These are phyloP conservation scores for Amblyopsis hoosieri DNA, from an alignment of 2,797 vertebrate genomes.

Conservation along the genomic window DNA sequence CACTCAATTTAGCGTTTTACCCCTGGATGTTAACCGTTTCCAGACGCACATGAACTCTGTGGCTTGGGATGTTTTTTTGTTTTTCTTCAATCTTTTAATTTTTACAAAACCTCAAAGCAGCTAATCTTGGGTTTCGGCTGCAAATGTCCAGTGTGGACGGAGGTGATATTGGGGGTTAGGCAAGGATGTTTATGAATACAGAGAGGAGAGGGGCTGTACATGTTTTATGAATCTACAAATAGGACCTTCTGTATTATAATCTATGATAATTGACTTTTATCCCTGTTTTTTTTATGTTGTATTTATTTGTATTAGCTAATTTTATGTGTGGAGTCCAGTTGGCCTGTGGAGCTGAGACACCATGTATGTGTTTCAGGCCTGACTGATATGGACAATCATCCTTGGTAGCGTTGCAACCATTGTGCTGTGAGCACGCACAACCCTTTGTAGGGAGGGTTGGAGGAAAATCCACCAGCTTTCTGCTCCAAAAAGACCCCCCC, in stretches of 20 bases:
- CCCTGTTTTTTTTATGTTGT: conserved; percentile 52
- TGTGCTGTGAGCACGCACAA: conserved; percentile 22
- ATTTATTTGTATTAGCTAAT: conserved; percentile 65
- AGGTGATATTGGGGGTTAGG: conserved; percentile 10
- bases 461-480: conserved; percentile 11
- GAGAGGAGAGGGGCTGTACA: conserved; percentile 26
- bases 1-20: conserved; percentile 40
- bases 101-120: conserved; percentile 34
- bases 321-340: conserved; percentile 53
- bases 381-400: conserved; percentile 69
- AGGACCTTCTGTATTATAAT: conserved; percentile 57
- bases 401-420: conserved; percentile 38
- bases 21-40: conserved; percentile 50
- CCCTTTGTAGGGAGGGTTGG: conserved; percentile 22
- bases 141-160: background rate
- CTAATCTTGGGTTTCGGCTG: conserved; percentile 26
- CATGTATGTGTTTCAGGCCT: conserved; percentile 26
- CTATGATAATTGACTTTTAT: conserved; percentile 56
- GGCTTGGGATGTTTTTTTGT: conserved; percentile 41
- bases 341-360: conserved; percentile 28
- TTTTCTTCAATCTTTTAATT: conserved; percentile 7
- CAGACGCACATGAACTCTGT: conserved; percentile 34
- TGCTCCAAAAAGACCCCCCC: too few species aligned
- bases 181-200: conserved; percentile 43
- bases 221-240: conserved; percentile 28